Conservation (phyloP, 2,888 invertebrate genomes). For the Chironomus tentans region DNA sequence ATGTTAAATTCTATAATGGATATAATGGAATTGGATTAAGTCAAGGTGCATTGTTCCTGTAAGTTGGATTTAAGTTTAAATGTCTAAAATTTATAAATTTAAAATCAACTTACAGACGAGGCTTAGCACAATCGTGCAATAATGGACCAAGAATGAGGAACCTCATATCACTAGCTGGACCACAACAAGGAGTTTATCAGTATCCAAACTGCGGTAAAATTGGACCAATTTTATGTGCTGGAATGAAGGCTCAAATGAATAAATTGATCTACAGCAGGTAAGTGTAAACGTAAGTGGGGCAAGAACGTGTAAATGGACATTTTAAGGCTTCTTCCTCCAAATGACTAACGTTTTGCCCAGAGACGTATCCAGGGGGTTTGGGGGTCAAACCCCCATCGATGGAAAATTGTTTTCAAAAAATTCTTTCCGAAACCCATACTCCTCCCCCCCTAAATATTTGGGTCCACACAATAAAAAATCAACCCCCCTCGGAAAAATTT, state of each 20-base stretch:
- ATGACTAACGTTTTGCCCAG: no score
- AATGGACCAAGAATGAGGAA: constrained; percentile 64
- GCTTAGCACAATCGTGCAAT: constrained; percentile 83
- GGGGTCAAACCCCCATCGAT: no score
- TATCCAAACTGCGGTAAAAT: constrained; percentile 64
- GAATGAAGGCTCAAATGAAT: not conserved
- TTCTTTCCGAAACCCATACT: no score
- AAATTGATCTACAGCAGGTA: not conserved
- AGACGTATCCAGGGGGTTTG: no score
- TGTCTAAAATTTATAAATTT: not conserved
- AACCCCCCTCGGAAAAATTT: no score
- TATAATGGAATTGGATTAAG: constrained; percentile 96
- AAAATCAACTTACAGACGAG: constrained; percentile 69
- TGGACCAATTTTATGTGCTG: not conserved
- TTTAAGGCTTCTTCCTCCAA: no score
- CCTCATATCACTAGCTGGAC: constrained; percentile 87
- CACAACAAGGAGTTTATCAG: constrained; percentile 94
- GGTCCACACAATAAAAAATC: no score
- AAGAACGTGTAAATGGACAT: no score
- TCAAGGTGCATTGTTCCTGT: constrained; percentile 95
- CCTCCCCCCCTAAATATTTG: no score
- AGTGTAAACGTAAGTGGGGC: no score
- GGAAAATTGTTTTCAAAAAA: no score
- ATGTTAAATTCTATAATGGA: constrained; percentile 61
- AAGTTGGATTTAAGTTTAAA: constrained; percentile 38